Evolutionary conservation across 2,797 vertebrate genomes (phyloP), one percentile per base, ranked within the genome.

Genomic region (Acipenser oxyrinchus): DNA sequence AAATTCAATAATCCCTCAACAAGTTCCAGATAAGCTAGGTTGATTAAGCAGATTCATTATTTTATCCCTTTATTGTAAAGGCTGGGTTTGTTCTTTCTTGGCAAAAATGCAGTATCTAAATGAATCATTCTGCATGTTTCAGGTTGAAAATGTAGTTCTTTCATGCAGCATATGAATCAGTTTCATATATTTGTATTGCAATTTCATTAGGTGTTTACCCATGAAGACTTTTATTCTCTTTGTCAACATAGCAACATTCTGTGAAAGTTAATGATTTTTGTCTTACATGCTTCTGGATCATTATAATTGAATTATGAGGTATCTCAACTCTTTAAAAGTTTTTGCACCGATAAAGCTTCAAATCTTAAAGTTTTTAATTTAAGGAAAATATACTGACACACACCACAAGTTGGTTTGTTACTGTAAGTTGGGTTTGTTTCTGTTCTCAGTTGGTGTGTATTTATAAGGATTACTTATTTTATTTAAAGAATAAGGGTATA

Each of bases 1-100:
- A 89, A 93, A 93, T 91, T 90, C 91, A 92, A 92, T 93, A 92
- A 91, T 90, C 86, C 85, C 81, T 86, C 81, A 84, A 83, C 83
- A 88, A 90, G 82, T 79, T 81, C 80, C 88, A 86, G 83, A 83
- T 91, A 85, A 91, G 78, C 82, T 83, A 76, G 83, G 79, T 83
- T 91, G 88, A 93, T 93, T 90, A 88, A 84, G 82, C 88, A 85
- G 61, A 89, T 91, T 91, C 71, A 74, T 78, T 76, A 78, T 69
- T 72, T 67, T 67, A 49, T 62, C 57, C 15, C 49, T 66, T 62
- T 61, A 50, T 37, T 73, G 62, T 58, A 13, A 57, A 52, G 67
- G 66, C 69, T 71, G 55, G 66, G 68, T 70, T 60, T 37, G 67
- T 67, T 62, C 51, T 63, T 70, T 64, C 13, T 57, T 37, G 52